Percentiles rank a stretch among this genome's conserved stretches.
Evolutionary conservation across 1,140 invertebrate species (phyloP).

Genomic region (Sycobia sp.): DNA sequence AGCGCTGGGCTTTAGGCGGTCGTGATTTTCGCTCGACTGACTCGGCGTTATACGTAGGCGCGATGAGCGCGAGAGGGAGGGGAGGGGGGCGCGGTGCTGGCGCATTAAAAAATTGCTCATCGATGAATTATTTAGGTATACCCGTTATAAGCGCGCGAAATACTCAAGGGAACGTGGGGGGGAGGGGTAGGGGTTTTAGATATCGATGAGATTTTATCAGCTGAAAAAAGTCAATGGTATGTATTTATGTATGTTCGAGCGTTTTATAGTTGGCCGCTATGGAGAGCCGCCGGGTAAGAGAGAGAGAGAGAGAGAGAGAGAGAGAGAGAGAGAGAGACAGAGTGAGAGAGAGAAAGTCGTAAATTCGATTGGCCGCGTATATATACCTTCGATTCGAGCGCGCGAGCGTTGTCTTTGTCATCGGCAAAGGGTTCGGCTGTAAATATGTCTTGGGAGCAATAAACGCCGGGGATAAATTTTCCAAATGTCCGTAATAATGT

Average conservation of each 20-base stretch:
- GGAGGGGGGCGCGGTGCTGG: neutral
- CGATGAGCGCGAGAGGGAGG: too few relatives aligned
- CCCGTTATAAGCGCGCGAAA: too few relatives aligned
- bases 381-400: neutral
- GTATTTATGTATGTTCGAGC: too few relatives aligned
- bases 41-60: neutral
- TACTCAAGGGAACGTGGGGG: too few relatives aligned
- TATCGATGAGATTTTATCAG: conserved; percentile 32
- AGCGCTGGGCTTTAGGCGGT: conserved; percentile 1
- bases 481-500: conserved; percentile 22
- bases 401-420: neutral
- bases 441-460: conserved; percentile 30
- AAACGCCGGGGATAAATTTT: conserved; percentile 22
- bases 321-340: neutral
- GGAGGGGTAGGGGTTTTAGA: conserved; percentile 3
- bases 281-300: too few relatives aligned
- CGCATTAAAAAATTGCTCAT: conserved; percentile 26
- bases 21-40: conserved; percentile 22
- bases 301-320: neutral
- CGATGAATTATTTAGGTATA: conserved; percentile 29
- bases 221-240: conserved; percentile 24
- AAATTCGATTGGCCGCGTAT: conserved; percentile 25
- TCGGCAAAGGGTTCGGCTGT: conserved; percentile 20
- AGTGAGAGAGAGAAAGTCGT: conserved; percentile 14
- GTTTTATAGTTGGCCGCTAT: too few relatives aligned